A percentile compares a stretch with the other conserved stretches of the same genome.
Evolutionary conservation across 1,140 invertebrate genomes (phyloP).

Genomic region (Hyles euphorbiae): DNA sequence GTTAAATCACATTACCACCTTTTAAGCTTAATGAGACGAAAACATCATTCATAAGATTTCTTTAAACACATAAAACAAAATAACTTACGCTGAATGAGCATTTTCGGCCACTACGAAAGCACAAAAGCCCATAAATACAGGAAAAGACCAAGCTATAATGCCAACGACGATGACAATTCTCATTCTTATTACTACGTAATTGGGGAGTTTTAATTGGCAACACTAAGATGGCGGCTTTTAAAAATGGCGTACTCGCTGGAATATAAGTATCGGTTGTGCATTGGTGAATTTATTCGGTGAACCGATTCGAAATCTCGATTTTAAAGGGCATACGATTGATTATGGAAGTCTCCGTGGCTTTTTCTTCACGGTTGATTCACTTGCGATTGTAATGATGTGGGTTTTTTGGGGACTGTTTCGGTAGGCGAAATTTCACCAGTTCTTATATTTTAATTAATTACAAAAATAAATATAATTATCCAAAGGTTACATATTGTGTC

Average conservation of each 20-base stretch:
- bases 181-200: background rate
- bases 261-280: background rate
- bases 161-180: background rate
- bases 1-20: conserved; percentile 32
- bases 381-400: background rate
- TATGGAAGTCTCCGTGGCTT: conserved; percentile 3
- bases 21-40: conserved; percentile 52
- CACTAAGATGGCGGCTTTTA: conserved; percentile 8
- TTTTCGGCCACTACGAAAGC: conserved; percentile 35
- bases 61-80: conserved; percentile 37
- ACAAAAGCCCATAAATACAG: conserved; percentile 47
- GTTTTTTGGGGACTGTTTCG: too few relatives aligned
- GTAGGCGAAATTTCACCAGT: too few relatives aligned
- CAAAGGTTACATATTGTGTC: too few relatives aligned
- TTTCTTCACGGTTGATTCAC: background rate
- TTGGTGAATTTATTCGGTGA: conserved; percentile 6
- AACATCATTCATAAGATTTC: conserved; percentile 37
- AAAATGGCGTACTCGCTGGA: conserved; percentile 13
- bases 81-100: conserved; percentile 45
- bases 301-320: conserved; percentile 7
- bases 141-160: conserved; percentile 18
- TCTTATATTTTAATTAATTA: too few relatives aligned
- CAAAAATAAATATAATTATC: too few relatives aligned
- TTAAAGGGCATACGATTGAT: conserved; percentile 9
- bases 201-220: background rate